phyloP scores from a whole-genome alignment of 2,888 invertebrate genomes.

The Leucophora obtusa region DNA sequence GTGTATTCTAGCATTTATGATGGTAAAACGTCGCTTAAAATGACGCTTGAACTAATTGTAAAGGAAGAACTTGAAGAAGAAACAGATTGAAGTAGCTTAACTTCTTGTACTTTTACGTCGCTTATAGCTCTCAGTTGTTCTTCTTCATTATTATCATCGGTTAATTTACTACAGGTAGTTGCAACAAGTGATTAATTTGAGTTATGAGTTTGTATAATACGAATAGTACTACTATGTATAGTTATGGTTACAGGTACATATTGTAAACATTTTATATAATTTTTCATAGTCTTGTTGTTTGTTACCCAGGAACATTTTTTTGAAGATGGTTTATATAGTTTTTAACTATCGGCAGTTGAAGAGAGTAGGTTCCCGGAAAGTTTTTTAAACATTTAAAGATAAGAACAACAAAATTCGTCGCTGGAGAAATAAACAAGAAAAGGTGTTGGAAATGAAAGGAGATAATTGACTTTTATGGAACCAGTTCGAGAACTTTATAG shows the following conservation, averaged over 20 bases:
- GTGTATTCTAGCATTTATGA: slow-evolving; percentile 13
- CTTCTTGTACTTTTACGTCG: slow-evolving; percentile 7
- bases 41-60: slow-evolving; percentile 37
- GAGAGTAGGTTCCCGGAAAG: too few relatives aligned
- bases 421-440: too few relatives aligned
- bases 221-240: slow-evolving; percentile 7
- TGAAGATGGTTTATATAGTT: too few relatives aligned
- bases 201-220: slow-evolving; percentile 64
- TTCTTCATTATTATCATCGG: slow-evolving; percentile 28
- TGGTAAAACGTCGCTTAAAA: slow-evolving; percentile 25
- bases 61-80: slow-evolving; percentile 3
- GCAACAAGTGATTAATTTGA: slow-evolving; percentile 66
- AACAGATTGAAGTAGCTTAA: background rate
- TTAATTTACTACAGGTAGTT: slow-evolving; percentile 66
- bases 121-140: slow-evolving; percentile 5
- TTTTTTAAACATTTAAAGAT: too few relatives aligned
- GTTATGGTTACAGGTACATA: slow-evolving; percentile 21
- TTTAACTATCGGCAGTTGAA: too few relatives aligned
- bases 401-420: too few relatives aligned
- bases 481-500: too few relatives aligned
- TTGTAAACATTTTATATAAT: slow-evolving; percentile 53
- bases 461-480: too few relatives aligned
- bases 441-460: too few relatives aligned
- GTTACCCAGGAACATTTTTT: too few relatives aligned
- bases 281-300: slow-evolving; percentile 45